phyloP scores from a whole-genome alignment of 2,888 invertebrate genomes.

The Malacosoma neustria region DNA sequence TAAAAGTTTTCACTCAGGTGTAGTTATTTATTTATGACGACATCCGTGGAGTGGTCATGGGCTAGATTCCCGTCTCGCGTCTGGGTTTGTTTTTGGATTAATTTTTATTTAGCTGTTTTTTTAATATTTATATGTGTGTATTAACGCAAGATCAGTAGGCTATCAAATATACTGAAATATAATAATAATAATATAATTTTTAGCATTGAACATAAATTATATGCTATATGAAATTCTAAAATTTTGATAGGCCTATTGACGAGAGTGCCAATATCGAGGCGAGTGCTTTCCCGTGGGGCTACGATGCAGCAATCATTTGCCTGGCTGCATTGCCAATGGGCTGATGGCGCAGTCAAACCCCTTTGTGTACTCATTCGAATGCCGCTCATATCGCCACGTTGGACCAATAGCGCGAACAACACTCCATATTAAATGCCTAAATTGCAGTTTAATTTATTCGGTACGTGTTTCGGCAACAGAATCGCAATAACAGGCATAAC shows the following conservation, averaged over 20 bases:
- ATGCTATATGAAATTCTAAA: too few species aligned
- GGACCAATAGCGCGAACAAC: constrained; percentile 63
- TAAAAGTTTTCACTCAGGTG: too few species aligned
- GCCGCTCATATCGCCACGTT: constrained; percentile 62
- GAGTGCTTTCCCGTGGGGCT: constrained; percentile 26
- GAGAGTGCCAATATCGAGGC: not conserved
- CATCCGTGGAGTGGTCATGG: too few species aligned
- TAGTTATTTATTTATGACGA: too few species aligned
- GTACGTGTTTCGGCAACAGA: constrained; percentile 70
- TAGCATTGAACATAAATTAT: too few species aligned
- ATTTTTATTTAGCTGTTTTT: too few species aligned
- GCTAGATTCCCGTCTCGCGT: too few species aligned
- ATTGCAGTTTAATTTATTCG: constrained; percentile 73
- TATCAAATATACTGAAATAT: too few species aligned
- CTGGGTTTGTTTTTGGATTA: too few species aligned
- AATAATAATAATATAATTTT: too few species aligned
- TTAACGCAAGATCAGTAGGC: too few species aligned
- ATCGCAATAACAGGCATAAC: constrained; percentile 69
- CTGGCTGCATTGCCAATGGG: constrained; percentile 51
- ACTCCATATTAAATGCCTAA: constrained; percentile 70
- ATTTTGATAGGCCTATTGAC: not conserved
- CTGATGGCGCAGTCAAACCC: constrained; percentile 30
- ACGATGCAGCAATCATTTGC: constrained; percentile 42
- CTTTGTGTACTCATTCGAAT: constrained; percentile 67
- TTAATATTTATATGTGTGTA: too few species aligned